These are phyloP conservation scores for Leptinotarsa haldemani DNA, from an alignment of 2,888 invertebrate species.

Conservation along the genomic window DNA sequence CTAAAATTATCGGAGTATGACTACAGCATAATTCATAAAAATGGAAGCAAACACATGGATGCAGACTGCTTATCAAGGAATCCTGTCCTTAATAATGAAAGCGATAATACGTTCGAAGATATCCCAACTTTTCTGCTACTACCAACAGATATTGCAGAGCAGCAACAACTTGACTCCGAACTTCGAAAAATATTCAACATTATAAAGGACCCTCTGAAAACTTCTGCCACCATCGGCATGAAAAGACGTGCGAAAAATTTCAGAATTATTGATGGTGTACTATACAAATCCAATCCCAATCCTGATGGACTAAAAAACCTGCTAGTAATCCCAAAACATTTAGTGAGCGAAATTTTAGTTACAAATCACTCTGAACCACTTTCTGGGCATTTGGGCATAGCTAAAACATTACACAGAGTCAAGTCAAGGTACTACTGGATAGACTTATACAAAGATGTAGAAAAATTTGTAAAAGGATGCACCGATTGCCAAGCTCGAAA, in stretches of 20 bases:
- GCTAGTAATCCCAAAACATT: constrained; percentile 41
- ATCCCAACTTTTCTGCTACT: neutral
- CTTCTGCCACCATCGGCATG: constrained; percentile 27
- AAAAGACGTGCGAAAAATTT: constrained; percentile 40
- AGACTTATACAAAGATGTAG: constrained; percentile 19
- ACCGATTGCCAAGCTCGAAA: constrained; percentile 46
- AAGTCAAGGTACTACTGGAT: constrained; percentile 45
- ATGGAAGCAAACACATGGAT: constrained; percentile 2
- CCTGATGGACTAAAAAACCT: constrained; percentile 32
- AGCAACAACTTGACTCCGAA: neutral
- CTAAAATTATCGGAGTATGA: neutral
- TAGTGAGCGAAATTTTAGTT: constrained; percentile 43
- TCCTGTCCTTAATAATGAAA: neutral
- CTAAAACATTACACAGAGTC: constrained; percentile 46
- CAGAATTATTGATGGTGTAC: constrained; percentile 31
- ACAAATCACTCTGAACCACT: constrained; percentile 40
- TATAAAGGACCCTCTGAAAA: neutral
- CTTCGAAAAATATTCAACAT: neutral
- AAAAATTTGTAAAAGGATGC: constrained; percentile 43
- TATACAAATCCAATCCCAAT: constrained; percentile 37
- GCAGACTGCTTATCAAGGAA: constrained; percentile 2
- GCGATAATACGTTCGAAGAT: neutral
- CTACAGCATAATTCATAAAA: constrained; percentile 7
- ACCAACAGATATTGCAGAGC: neutral
- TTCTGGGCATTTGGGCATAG: constrained; percentile 44